Conservation (phyloP, 1,140 invertebrate species). For the Eueides isabella region DNA sequence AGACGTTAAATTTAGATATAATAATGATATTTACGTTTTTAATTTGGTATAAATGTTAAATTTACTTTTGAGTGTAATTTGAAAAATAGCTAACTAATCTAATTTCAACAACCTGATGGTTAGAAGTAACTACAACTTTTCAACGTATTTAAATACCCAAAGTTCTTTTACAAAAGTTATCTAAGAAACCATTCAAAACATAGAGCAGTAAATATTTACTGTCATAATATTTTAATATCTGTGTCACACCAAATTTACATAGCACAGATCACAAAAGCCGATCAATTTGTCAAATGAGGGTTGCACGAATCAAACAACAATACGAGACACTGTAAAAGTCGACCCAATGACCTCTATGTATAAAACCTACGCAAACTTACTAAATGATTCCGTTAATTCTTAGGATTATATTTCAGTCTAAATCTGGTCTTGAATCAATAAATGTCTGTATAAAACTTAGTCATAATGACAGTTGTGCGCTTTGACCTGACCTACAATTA, state of each 20-base stretch:
- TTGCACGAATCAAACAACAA: neutral
- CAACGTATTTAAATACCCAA: too few species aligned
- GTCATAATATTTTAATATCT: neutral
- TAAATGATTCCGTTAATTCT: constrained; percentile 1
- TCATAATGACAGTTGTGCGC: neutral
- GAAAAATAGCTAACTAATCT: too few species aligned
- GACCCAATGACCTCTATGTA: neutral
- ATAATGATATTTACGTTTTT: too few species aligned
- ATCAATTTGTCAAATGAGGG: neutral
- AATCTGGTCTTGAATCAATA: constrained; percentile 2
- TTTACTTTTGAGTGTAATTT: too few species aligned
- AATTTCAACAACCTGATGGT: too few species aligned
- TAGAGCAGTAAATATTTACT: too few species aligned
- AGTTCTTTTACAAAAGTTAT: neutral
- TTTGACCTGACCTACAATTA: neutral
- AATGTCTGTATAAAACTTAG: neutral
- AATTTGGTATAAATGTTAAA: too few species aligned
- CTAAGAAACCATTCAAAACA: neutral
- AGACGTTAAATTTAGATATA: too few species aligned
- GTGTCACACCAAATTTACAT: constrained; percentile 2
- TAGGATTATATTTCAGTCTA: neutral
- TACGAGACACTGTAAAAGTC: constrained; percentile 1
- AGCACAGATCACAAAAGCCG: constrained; percentile 2
- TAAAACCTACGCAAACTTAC: neutral
- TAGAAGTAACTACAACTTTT: too few species aligned